These are phyloP conservation scores for Brachylomia viminalis DNA, from an alignment of 2,888 invertebrate species.

Conservation along the genomic window DNA sequence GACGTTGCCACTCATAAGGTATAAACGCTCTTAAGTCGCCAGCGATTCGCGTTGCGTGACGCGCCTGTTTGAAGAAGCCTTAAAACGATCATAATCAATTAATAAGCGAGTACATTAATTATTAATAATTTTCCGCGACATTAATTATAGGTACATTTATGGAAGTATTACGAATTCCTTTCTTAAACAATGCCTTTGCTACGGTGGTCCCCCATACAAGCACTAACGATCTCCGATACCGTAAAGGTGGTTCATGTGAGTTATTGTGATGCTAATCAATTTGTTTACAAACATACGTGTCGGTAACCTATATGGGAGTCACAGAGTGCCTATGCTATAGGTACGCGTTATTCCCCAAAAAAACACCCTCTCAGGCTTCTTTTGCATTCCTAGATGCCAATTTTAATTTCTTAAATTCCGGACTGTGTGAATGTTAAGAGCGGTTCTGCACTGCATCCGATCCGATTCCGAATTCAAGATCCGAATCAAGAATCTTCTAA, in stretches of 20 bases:
- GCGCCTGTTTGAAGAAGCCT: no score
- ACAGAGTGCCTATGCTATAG: not conserved
- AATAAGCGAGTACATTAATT: not conserved
- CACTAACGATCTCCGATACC: slow-evolving; percentile 55
- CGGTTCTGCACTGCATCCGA: no score
- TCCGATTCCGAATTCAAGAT: no score
- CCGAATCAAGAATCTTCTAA: no score
- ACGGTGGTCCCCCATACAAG: slow-evolving; percentile 65
- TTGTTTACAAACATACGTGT: slow-evolving; percentile 55
- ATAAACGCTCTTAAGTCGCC: no score
- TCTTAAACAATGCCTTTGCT: slow-evolving; percentile 42
- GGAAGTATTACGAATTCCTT: slow-evolving; percentile 47
- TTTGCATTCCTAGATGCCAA: not conserved
- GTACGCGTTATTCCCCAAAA: not conserved
- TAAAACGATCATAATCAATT: not conserved
- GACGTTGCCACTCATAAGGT: no score
- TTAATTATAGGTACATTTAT: not conserved
- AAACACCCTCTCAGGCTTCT: not conserved
- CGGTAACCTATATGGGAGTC: not conserved
- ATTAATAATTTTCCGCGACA: slow-evolving; percentile 7
- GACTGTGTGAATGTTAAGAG: not conserved
- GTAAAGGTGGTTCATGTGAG: slow-evolving; percentile 35
- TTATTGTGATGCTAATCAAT: slow-evolving; percentile 56
- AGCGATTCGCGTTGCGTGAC: no score
- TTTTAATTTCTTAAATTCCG: not conserved